Percentiles rank a stretch among this genome's conserved stretches.
Conservation (phyloP, 2,113 vertebrate species). For the Oenanthe oenanthe region DNA sequence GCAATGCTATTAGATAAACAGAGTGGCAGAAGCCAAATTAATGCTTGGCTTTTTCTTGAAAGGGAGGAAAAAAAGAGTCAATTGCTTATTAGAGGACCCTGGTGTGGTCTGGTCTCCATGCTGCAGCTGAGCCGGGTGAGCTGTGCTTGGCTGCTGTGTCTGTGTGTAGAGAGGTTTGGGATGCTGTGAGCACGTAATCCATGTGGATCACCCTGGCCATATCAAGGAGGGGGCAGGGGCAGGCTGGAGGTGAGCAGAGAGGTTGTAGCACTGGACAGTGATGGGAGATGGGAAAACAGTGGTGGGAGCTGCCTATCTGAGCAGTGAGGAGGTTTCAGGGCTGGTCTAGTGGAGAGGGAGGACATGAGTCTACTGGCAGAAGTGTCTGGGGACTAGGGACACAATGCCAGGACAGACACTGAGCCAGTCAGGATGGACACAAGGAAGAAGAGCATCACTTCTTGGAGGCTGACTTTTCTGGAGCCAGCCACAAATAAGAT, state of each 20-base stretch:
- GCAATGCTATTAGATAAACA: conserved; percentile 66
- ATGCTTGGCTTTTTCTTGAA: conserved; percentile 67
- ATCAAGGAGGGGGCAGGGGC: neutral
- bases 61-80: conserved; percentile 49
- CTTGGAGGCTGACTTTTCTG: neutral
- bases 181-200: neutral
- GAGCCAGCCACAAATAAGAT: neutral
- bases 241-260: neutral
- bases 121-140: neutral
- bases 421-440: neutral
- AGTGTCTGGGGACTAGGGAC: neutral
- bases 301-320: neutral
- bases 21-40: conserved; percentile 66
- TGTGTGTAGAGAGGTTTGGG: neutral
- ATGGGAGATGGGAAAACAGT: neutral
- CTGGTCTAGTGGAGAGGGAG: neutral
- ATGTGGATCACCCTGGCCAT: neutral
- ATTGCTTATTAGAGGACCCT: conserved; percentile 53
- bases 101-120: neutral
- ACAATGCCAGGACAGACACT: neutral
- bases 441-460: neutral
- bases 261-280: neutral
- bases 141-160: neutral
- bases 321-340: neutral
- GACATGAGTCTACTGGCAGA: neutral